Evolutionary conservation across 2,888 invertebrate species (phyloP).

Genomic region (Hyposoter didymator): DNA sequence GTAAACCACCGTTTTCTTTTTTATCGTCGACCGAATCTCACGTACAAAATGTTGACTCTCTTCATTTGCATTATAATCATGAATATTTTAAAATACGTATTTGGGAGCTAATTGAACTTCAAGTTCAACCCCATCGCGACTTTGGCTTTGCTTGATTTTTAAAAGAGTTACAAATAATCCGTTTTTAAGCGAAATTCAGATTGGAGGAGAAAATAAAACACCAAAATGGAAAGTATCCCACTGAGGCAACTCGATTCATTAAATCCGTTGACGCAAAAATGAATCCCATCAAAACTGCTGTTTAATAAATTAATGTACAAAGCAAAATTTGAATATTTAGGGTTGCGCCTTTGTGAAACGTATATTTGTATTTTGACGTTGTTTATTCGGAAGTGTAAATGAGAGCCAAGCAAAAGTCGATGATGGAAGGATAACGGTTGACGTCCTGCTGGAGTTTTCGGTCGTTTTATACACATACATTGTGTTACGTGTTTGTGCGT

Average conservation of each 20-base stretch:
- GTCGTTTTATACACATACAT: conserved; percentile 22
- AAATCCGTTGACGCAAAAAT: background rate
- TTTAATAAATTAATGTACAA: background rate
- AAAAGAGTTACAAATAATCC: background rate
- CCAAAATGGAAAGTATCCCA: background rate
- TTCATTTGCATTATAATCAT: background rate
- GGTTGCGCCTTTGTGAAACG: background rate
- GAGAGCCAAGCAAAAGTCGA: conserved; percentile 48
- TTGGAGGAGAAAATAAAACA: background rate
- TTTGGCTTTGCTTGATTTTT: too few species aligned
- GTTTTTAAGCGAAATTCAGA: background rate
- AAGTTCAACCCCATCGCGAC: too few species aligned
- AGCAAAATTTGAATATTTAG: background rate
- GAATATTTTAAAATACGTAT: background rate
- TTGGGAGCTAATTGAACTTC: background rate
- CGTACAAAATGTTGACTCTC: background rate
- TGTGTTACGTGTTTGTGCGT: background rate
- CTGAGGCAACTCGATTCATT: background rate
- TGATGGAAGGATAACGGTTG: conserved; percentile 48
- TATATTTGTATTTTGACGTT: background rate
- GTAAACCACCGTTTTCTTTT: background rate
- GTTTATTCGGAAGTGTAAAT: background rate
- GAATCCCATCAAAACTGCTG: background rate
- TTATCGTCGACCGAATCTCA: background rate
- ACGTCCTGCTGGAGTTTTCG: conserved; percentile 29